Evolutionary conservation across 2,888 invertebrate genomes (phyloP), one percentile per base, ranked within the genome.

Genomic region (Latheticus oryzae): DNA sequence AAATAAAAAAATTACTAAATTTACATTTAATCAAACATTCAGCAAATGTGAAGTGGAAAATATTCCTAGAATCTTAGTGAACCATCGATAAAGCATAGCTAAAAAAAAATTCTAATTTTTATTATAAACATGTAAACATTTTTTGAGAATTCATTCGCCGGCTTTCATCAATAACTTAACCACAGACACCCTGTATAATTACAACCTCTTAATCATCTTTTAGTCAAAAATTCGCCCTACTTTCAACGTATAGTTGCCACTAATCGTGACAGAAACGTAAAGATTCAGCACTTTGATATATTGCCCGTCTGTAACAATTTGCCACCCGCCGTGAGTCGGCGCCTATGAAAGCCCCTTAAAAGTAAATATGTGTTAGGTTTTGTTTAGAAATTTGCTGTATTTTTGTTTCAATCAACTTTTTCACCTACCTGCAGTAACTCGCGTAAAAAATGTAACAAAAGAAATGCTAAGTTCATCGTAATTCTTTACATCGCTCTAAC

Each of bases 401-500:
- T 54, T 43, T 54, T 54, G 54, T 54, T 54, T 45, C 21, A 54
- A 35, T 13, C 23, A 33, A 16, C 2, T 33, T 30, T 35, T 16
- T 23, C 23, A 38, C 32, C 30, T 26, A 15, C 11, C n/a, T n/a
- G n/a, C 38, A 11, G 28, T 43, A 26, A 12, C 30, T 5, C n/a
- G 15, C 40, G 38, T 48, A 19, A 40, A 48, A 52, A 40, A 23
- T 32, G 21, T 35, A 40, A 70, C 68, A 69, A 72, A 73, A 70
- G 70, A 72, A 72, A 59, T 59, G 67, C 66, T 66, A 67, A 67
- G 68, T 65, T 68, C 66, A 70, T 69, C 66, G 57, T 63, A 56
- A 57, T 70, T 70, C 69, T 73, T 69, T 68, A 58, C 62, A 65
- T 66, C 68, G 65, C 69, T 69, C 69, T 70, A 64, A 56, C 57